Percentiles rank a stretch among this genome's conserved stretches.
phyloP scores from a whole-genome alignment of 1,140 invertebrate species.

The Drosophila murphyi region DNA sequence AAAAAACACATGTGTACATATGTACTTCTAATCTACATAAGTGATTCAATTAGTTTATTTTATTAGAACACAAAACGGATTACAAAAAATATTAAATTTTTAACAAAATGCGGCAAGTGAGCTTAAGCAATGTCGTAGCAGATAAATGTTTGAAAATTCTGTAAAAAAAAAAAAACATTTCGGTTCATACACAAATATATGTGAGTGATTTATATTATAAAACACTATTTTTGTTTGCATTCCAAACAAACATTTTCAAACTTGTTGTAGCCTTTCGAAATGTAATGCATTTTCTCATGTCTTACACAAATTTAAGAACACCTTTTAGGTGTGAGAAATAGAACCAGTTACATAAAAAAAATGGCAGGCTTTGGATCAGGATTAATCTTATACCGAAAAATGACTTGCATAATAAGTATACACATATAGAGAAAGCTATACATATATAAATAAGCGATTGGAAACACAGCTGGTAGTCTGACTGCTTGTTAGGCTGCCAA shows the following conservation, averaged over 20 bases:
- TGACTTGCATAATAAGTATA: constrained; percentile 6
- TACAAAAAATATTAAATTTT: not conserved
- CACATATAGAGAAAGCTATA: not conserved
- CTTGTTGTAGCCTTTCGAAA: too few relatives aligned
- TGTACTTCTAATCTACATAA: not conserved
- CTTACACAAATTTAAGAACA: too few relatives aligned
- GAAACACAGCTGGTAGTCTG: constrained; percentile 38
- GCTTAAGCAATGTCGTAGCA: not conserved
- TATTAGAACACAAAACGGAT: not conserved
- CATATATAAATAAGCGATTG: constrained; percentile 19
- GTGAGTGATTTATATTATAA: too few relatives aligned
- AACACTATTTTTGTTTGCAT: too few relatives aligned
- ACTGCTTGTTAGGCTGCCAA: constrained; percentile 26
- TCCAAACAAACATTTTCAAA: too few relatives aligned
- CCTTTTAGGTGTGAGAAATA: too few relatives aligned
- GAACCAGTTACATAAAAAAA: not conserved
- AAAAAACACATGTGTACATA: too few relatives aligned
- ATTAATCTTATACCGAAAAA: not conserved
- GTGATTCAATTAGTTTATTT: not conserved
- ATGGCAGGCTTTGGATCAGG: not conserved
- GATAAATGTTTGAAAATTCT: not conserved
- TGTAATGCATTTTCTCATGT: too few relatives aligned
- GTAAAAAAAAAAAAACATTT: too few relatives aligned
- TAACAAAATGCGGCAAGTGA: not conserved
- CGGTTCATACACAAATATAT: too few relatives aligned